Conservation (phyloP, 2,888 invertebrate species). For the Pseudococcus viburni region DNA sequence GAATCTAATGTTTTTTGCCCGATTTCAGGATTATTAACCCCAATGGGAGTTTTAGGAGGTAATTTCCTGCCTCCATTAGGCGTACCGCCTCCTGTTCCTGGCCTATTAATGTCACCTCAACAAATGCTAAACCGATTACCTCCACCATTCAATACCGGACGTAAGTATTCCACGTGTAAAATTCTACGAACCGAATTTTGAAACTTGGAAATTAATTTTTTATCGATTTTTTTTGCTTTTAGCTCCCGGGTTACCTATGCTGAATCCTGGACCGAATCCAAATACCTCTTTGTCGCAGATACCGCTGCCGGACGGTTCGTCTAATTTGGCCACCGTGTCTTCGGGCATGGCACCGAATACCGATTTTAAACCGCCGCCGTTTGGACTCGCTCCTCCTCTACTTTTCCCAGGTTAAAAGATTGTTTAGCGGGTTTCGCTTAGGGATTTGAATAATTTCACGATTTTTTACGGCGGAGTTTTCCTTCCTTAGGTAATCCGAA, state of each 20-base stretch:
- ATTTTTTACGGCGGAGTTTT: background rate
- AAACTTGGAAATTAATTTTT: background rate
- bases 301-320: slow-evolving; percentile 57
- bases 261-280: slow-evolving; percentile 57
- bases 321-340: slow-evolving; percentile 1
- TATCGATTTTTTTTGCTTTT: background rate
- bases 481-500: slow-evolving; percentile 48
- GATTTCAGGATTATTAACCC: slow-evolving; percentile 55
- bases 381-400: slow-evolving; percentile 51
- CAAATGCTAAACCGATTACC: slow-evolving; percentile 70
- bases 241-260: slow-evolving; percentile 59
- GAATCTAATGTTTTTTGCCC: background rate
- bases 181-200: background rate
- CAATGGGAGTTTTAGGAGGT: slow-evolving; percentile 57
- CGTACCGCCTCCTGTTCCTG: slow-evolving; percentile 74
- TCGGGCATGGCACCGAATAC: slow-evolving; percentile 30
- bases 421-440: background rate
- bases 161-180: slow-evolving; percentile 20
- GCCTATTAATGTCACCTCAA: slow-evolving; percentile 71
- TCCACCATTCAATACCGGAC: slow-evolving; percentile 62
- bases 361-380: slow-evolving; percentile 58
- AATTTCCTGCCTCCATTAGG: slow-evolving; percentile 72
- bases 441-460: background rate
- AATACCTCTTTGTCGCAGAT: slow-evolving; percentile 58
- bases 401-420: slow-evolving; percentile 52